Evolutionary conservation across 2,113 vertebrate species (phyloP).

Genomic region (Bubalus kerabau): DNA sequence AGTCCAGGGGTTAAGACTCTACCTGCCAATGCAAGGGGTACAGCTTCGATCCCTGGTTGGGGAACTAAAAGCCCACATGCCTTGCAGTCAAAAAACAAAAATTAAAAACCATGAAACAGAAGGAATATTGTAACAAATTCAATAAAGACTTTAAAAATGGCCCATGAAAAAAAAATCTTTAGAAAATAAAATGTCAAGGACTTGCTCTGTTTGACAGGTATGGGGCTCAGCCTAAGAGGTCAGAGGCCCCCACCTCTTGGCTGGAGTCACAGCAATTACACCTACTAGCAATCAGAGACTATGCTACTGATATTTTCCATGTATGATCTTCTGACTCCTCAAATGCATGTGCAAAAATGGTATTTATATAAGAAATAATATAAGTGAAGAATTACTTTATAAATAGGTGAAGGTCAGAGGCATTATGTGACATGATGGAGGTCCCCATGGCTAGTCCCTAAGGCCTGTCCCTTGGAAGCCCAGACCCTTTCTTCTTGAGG

Average conservation of each 20-base stretch:
- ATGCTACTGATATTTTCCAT: not conserved
- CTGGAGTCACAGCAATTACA: not conserved
- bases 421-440: not conserved
- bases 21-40: not conserved
- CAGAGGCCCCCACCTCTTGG: not conserved
- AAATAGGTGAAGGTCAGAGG: not conserved
- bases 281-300: not conserved
- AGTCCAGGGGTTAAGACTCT: not conserved
- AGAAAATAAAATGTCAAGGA: not conserved
- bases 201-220: not conserved
- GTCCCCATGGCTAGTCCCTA: not conserved
- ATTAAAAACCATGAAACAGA: not conserved
- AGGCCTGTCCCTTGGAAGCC: not conserved
- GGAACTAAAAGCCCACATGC: not conserved
- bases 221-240: not conserved
- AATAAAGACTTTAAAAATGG: not conserved
- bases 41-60: not conserved
- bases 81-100: not conserved
- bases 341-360: rapidly evolving
- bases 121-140: not conserved
- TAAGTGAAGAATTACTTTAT: not conserved
- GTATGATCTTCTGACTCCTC: not conserved
- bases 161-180: not conserved
- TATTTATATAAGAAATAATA: not conserved
- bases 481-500: too few relatives aligned